These are phyloP conservation scores for Ceratina calcarata DNA, from an alignment of 1,140 invertebrate genomes.

Conservation along the genomic window DNA sequence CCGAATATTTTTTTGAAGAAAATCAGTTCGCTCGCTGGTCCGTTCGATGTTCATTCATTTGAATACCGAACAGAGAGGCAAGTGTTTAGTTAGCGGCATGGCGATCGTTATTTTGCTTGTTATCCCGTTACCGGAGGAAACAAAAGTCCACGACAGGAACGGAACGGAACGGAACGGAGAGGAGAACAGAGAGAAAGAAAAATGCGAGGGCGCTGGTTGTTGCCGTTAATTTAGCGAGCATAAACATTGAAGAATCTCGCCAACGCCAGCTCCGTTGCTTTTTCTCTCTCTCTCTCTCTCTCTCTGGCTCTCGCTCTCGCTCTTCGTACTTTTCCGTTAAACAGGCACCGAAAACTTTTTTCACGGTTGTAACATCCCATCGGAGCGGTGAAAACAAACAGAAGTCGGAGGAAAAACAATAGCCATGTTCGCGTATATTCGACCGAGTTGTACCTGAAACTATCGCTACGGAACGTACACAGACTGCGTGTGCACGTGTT, in stretches of 20 bases:
- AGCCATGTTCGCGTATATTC: background rate
- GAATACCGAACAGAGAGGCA: conserved; percentile 6
- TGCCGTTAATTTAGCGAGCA: conserved; percentile 32
- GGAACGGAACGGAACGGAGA: conserved; percentile 11
- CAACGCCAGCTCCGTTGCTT: background rate
- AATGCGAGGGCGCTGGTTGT: background rate
- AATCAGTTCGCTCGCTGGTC: background rate
- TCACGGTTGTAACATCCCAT: background rate
- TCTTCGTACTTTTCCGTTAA: conserved; percentile 30
- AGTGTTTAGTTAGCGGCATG: conserved; percentile 12
- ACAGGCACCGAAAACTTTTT: background rate
- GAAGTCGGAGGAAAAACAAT: conserved; percentile 2
- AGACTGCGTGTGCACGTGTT: too few relatives aligned
- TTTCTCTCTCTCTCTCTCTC: too few relatives aligned
- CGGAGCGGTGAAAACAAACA: background rate
- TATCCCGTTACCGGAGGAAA: background rate
- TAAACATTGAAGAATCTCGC: conserved; percentile 23
- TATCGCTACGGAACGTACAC: background rate
- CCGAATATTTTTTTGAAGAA: background rate
- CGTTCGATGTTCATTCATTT: conserved; percentile 7
- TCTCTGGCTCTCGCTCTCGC: too few relatives aligned
- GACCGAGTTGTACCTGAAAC: background rate
- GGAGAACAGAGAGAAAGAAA: too few relatives aligned
- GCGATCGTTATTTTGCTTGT: background rate
- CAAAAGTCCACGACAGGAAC: background rate